Evolutionary conservation across 1,140 invertebrate species (phyloP).

Genomic region (Uloborus diversus): DNA sequence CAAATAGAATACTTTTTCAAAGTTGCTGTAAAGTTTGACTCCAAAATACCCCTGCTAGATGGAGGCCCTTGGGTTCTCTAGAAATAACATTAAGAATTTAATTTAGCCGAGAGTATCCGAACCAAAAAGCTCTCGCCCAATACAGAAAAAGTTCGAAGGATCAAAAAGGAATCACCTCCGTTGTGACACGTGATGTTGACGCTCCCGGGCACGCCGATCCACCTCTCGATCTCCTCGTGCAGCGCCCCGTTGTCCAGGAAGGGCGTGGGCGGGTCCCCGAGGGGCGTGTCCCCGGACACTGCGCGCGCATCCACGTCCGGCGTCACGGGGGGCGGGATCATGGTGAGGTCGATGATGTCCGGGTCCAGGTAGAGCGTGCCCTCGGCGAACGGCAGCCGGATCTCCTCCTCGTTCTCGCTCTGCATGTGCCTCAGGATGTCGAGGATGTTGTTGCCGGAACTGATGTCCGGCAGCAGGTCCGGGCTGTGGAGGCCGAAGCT

Average conservation of each 20-base stretch:
- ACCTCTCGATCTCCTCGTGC: constrained; percentile 13
- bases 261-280: background rate
- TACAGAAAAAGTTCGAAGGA: too few species aligned
- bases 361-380: constrained; percentile 78
- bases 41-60: too few species aligned
- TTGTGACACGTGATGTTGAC: too few species aligned
- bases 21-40: too few species aligned
- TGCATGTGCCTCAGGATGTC: constrained; percentile 66
- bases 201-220: background rate
- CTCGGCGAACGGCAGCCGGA: constrained; percentile 67
- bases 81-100: too few species aligned
- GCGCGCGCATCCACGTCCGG: constrained; percentile 72
- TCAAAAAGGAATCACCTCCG: too few species aligned
- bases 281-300: background rate
- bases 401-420: constrained; percentile 62
- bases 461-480: constrained; percentile 69
- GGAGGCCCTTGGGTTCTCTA: too few species aligned
- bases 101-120: too few species aligned
- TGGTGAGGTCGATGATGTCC: constrained; percentile 89
- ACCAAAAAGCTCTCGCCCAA: too few species aligned
- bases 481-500: constrained; percentile 88
- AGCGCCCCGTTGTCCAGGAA: constrained; percentile 5
- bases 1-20: too few species aligned
- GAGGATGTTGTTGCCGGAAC: constrained; percentile 58
- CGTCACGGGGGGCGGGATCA: constrained; percentile 84